Percentiles rank a stretch among this genome's conserved stretches.
Evolutionary conservation across 1,140 invertebrate species (phyloP).

Genomic region (Cotesia typhae): DNA sequence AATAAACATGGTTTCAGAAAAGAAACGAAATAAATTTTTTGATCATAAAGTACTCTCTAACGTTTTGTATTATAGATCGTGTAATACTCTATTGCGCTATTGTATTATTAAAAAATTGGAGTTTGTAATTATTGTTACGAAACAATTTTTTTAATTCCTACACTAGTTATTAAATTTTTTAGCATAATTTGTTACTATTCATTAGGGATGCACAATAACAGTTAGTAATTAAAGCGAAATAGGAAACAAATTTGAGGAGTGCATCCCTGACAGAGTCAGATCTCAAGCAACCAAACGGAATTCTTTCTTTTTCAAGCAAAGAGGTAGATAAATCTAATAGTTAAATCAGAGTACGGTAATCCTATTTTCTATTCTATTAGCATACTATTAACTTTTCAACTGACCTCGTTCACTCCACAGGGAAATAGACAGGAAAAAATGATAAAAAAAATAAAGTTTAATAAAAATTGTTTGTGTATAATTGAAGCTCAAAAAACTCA

Average conservation of each 20-base stretch:
- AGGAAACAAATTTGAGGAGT: conserved; percentile 8
- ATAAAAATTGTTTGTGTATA: too few relatives aligned
- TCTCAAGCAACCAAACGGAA: not conserved
- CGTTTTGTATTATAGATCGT: too few relatives aligned
- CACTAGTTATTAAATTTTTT: too few relatives aligned
- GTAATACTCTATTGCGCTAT: too few relatives aligned
- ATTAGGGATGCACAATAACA: not conserved
- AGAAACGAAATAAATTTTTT: too few relatives aligned
- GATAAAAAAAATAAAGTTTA: not conserved
- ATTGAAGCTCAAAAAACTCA: too few relatives aligned
- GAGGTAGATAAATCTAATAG: not conserved
- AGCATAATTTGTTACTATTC: not conserved
- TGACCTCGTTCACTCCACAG: conserved; percentile 5
- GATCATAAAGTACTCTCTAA: too few relatives aligned
- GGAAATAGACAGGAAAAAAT: not conserved
- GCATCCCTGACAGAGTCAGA: not conserved
- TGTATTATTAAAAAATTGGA: too few relatives aligned
- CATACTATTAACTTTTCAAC: conserved; percentile 19
- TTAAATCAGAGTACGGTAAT: too few relatives aligned
- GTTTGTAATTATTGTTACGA: too few relatives aligned
- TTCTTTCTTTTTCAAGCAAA: not conserved
- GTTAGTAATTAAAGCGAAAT: conserved; percentile 17
- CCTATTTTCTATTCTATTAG: not conserved
- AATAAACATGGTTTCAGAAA: too few relatives aligned
- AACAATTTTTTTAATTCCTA: too few relatives aligned